phyloP scores from a whole-genome alignment of 2,113 vertebrate genomes.

The Megaleporinus macrocephalus region DNA sequence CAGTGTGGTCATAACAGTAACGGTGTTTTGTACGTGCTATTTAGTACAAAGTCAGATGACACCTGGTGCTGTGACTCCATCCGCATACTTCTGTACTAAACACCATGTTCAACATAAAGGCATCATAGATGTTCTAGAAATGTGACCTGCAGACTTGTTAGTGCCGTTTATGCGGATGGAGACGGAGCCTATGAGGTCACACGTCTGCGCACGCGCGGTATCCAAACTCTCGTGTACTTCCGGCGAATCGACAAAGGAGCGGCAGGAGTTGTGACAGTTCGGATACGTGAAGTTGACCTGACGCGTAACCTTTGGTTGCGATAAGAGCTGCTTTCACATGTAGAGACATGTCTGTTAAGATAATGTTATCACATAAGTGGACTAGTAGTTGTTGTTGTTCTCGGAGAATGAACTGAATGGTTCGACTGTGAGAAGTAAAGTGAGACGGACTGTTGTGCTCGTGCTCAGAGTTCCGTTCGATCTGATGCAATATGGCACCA shows the following conservation, averaged over 20 bases:
- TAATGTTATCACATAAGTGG: background rate
- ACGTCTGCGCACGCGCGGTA: slow-evolving; percentile 48
- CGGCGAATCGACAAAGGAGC: background rate
- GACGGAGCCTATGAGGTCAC: too few relatives aligned
- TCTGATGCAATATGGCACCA: slow-evolving; percentile 73
- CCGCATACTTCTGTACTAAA: too few relatives aligned
- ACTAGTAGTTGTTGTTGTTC: background rate
- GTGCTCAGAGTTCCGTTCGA: background rate
- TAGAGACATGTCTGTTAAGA: background rate
- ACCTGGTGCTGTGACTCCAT: too few relatives aligned
- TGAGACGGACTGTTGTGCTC: background rate
- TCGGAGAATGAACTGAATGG: background rate
- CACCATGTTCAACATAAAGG: too few relatives aligned
- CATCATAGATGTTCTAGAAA: too few relatives aligned
- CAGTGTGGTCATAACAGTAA: too few relatives aligned
- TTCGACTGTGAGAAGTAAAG: background rate
- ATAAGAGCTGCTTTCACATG: background rate
- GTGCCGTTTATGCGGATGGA: too few relatives aligned
- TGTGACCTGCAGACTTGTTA: too few relatives aligned
- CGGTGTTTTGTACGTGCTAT: too few relatives aligned
- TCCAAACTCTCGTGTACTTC: slow-evolving; percentile 2
- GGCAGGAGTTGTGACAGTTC: too few relatives aligned
- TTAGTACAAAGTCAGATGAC: too few relatives aligned
- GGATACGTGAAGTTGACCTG: too few relatives aligned
- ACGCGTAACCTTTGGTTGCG: background rate